Evolutionary conservation across 2,113 vertebrate genomes (phyloP), one percentile per base, ranked within the genome.

Genomic region (Podarcis raffonei): DNA sequence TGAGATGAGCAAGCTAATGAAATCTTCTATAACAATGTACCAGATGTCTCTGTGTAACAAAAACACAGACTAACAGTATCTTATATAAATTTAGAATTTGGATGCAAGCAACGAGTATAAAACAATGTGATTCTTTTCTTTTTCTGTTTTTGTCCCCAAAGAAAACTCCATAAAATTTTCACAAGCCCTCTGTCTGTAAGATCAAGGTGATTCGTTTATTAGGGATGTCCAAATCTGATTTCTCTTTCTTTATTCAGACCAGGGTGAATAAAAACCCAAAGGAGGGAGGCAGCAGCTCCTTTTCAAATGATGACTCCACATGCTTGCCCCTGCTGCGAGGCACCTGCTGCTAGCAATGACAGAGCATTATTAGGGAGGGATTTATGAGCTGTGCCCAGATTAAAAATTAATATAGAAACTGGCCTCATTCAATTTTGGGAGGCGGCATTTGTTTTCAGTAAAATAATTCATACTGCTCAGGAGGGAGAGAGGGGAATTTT

Each of bases 361-460:
- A 91, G 48, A 35, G 57, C 1, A 22, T 74, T 59, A 66, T 53
- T 32, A 7, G 53, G 15, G 2, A 15, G 81, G 57, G 77, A 87
- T n/a, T 57, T 6, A 84, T 20, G 18, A 20, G 20, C 59, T 42
- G 20, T 66, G 37, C 39, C 83, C 32, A 27, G 18, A 66, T 0
- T 18, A 1, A 4, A 57, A 74, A n/a, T 6, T 2, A 62, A 71
- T 62, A 69, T 0, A 76, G 57, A 81, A 1, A 77, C 4, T n/a
- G 57, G 15, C 32, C 77, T 22, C 27, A 59, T 53, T 53, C 13
- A 20, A 32, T 0, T 0, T 35, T 7, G 39, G 37, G 30, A 68
- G 42, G 25, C 30, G 83, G 59, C 81, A 77, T 86, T 90, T 86
- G 30, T 23, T 85, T 23, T 66, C 32, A 86, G 59, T 16, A 90